Conservation (phyloP, 2,797 vertebrate genomes). For the Lindbergichthys nudifrons region DNA sequence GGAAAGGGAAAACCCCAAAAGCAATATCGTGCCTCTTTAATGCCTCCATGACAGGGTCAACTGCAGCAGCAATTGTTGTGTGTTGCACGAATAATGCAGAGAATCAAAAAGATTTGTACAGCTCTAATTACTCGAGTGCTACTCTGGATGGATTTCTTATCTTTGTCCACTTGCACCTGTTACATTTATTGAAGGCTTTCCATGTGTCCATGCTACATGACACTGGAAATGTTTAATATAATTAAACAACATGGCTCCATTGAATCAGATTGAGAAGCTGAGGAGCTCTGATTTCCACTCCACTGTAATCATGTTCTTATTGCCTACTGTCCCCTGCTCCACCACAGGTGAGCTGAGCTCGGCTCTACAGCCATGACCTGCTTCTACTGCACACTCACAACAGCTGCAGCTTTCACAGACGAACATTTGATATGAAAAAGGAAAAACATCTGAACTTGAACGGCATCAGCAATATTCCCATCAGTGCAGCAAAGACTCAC, state of each 20-base stretch:
- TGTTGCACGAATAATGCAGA: not conserved
- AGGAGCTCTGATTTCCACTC: constrained; percentile 62
- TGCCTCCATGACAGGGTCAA: constrained; percentile 12
- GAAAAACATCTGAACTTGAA: constrained; percentile 46
- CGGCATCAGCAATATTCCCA: constrained; percentile 53
- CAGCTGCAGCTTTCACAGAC: constrained; percentile 69
- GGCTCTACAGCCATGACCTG: constrained; percentile 31
- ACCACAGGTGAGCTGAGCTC: constrained; percentile 56
- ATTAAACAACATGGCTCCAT: constrained; percentile 36
- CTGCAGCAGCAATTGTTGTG: constrained; percentile 11
- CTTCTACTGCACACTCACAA: constrained; percentile 32
- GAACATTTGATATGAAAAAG: constrained; percentile 51
- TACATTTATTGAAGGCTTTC: constrained; percentile 18
- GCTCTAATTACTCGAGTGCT: constrained; percentile 40
- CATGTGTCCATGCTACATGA: constrained; percentile 45
- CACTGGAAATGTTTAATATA: constrained; percentile 56
- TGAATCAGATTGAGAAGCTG: constrained; percentile 5
- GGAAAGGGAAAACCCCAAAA: too few species aligned
- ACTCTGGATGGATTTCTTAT: constrained; percentile 33
- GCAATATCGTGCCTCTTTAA: not conserved
- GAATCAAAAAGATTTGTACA: constrained; percentile 33
- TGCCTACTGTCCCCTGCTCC: constrained; percentile 14
- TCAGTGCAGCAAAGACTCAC: constrained; percentile 42
- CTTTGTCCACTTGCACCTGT: constrained; percentile 61
- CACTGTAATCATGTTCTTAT: constrained; percentile 25